Evolutionary conservation across 1,140 invertebrate genomes (phyloP), one percentile per base, ranked within the genome.

Genomic region (Fopius arisanus): DNA sequence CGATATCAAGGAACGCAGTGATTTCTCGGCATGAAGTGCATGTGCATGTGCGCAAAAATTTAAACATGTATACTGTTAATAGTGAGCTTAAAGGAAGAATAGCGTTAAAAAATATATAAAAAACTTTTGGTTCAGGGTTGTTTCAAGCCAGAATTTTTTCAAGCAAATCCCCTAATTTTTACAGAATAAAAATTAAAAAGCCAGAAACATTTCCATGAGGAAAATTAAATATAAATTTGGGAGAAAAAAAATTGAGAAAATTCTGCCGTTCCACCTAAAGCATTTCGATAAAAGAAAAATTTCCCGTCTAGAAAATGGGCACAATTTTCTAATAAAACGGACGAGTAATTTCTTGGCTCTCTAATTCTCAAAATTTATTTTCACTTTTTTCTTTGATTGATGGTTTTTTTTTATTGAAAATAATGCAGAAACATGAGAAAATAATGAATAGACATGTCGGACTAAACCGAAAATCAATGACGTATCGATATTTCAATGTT

Each of bases 41-140:
- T 87, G 82, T 78, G 86, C 84, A 88, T 86, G 86, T 76, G 79
- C 79, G 74, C 73, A 67, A 78, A 62, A 68, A 77, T 65, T 73
- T 65, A 76, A 81, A 82, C 79, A 82, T 84, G 78, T 87, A 87
- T 83, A 87, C 83, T 87, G 87, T 88, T 88, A 88, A 88, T 88
- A 88, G 87, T 88, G 87, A 88, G 87, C 86, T 88, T 87, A 86
- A 87, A 83, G 83, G 80, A 85, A 81, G 23, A 59, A 84, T 84
- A 82, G 81, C 80, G 82, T 83, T 86, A 70, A 67, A 51, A 28
- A 41, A 75, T 37, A 37, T 37, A 67, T 43, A 59, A 59, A 31
- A 62, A 59, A 33, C 62, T 65, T 16, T 51, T 16, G 40, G 67
- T 62, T 59, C 19, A 23, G 41, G 54, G 70, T 43, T 67, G 59